Evolutionary conservation across 2,888 invertebrate species (phyloP).

Genomic region (Abscondita cerata): DNA sequence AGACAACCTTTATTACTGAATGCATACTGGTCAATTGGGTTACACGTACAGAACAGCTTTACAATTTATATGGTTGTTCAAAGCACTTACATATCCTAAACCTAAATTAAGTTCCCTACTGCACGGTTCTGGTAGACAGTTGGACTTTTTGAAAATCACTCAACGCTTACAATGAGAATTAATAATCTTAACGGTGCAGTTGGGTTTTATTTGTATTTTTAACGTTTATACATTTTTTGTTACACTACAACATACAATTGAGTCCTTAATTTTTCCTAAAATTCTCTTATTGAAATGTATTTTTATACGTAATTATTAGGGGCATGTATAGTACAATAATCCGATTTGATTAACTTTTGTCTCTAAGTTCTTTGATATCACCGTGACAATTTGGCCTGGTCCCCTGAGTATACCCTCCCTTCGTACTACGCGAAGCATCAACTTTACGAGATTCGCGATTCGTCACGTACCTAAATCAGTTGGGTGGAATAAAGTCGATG

Average conservation of each 20-base stretch:
- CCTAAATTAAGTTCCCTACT: conserved; percentile 55
- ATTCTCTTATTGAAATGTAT: conserved; percentile 57
- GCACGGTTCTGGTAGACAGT: conserved; percentile 47
- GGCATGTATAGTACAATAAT: conserved; percentile 44
- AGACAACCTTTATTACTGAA: conserved; percentile 66
- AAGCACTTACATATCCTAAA: conserved; percentile 61
- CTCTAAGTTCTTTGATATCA: conserved; percentile 59
- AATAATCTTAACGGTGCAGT: conserved; percentile 50
- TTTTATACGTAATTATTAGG: conserved; percentile 52
- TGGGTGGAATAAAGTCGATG: conserved; percentile 28
- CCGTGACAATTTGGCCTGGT: conserved; percentile 62
- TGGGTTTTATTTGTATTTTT: conserved; percentile 41
- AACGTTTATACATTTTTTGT: conserved; percentile 36
- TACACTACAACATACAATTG: conserved; percentile 55
- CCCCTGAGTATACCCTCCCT: conserved; percentile 61
- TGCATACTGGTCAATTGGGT: conserved; percentile 64
- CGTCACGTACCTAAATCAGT: conserved; percentile 25
- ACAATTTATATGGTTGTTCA: conserved; percentile 59
- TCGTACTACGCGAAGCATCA: conserved; percentile 23
- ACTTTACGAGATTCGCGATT: conserved; percentile 28
- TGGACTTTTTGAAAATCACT: conserved; percentile 35
- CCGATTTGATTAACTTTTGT: conserved; percentile 58
- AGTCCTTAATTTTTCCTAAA: conserved; percentile 51
- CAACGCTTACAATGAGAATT: conserved; percentile 51
- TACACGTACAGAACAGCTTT: conserved; percentile 60